Base-by-base conservation (phyloP, 2,888 invertebrate species). In the Cremastinae sp. region DNA sequence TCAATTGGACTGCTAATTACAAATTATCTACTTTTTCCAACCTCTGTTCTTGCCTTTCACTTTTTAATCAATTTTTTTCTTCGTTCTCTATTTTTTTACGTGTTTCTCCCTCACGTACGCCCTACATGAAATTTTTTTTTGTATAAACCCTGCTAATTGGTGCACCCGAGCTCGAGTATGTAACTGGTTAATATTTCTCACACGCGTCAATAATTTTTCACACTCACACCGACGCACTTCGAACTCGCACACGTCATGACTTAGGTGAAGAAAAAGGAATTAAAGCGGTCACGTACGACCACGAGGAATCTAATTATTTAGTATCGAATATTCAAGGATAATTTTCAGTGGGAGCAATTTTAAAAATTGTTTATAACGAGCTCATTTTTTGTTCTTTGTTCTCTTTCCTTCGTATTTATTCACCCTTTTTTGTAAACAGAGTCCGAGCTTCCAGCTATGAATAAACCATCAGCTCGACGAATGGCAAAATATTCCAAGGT, bases 91-190 rank as follows among this genome's bases (percentile, higher is more conserved):
- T 43, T 22, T 38, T 74, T 62, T 43, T 73, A 68, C 47, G 68
- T 74, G 73, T 16, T 72, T 59, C 71, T 73, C 80, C 78, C 20
- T 68, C 71, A 47, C 43, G 65, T 68, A 73, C 70, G 43, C 62
- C 56, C 77, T 83, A 81, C 70, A 65, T 72, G 70, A 64, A 81
- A 78, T 81, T 78, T 82, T 70, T 53, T 78, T 83, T 72, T 58
- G 75, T 84, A 84, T 82, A 83, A 85, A 85, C 84, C 85, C 85
- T 85, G 85, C 83, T 83, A 84, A 81, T 80, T 70, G 77, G 81
- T 79, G 62, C 80, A 74, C 61, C 74, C 78, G 75, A 75, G 78
- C 76, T 72, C 66, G 68, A 64, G 77, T 72, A 56, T 61, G 45
- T 65, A 74, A 61, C 38, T 64, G 59, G 43, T 58, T 43, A 62